These are phyloP conservation scores for Cenopis cana DNA, from an alignment of 2,888 invertebrate genomes.

Conservation along the genomic window DNA sequence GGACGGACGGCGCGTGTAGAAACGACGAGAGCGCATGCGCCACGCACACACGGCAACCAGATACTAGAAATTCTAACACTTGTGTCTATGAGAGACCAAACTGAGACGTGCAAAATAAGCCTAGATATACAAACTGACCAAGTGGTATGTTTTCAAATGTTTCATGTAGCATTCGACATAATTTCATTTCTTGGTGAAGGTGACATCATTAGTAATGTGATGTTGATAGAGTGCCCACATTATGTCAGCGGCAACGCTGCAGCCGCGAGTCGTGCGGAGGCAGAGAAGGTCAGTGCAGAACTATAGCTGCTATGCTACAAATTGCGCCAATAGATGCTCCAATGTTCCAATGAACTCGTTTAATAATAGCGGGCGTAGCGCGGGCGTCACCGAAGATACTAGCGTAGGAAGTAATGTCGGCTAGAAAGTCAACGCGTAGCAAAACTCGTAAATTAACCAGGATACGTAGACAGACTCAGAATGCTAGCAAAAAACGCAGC, in stretches of 20 bases:
- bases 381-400: constrained; percentile 71
- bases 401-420: constrained; percentile 43
- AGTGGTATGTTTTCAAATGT: constrained; percentile 14
- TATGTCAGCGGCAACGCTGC: constrained; percentile 44
- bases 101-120: constrained; percentile 56
- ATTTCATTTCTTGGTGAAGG: constrained; percentile 13
- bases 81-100: constrained; percentile 56
- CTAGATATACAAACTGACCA: constrained; percentile 14
- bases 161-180: neutral
- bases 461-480: constrained; percentile 55
- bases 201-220: constrained; percentile 27
- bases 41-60: constrained; percentile 67
- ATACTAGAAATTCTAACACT: constrained; percentile 58
- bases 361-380: constrained; percentile 82
- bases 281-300: constrained; percentile 77
- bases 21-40: constrained; percentile 75
- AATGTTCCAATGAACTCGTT: constrained; percentile 85
- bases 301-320: constrained; percentile 76
- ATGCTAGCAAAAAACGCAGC: constrained; percentile 58
- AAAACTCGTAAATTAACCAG: constrained; percentile 65
- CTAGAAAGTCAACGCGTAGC: constrained; percentile 47
- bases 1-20: constrained; percentile 72
- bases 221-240: constrained; percentile 30
- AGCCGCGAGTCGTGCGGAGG: constrained; percentile 55
- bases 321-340: constrained; percentile 85